A percentile compares a stretch with the other conserved stretches of the same genome.
These are phyloP conservation scores for Acipenser transmontanus DNA, from an alignment of 2,797 vertebrate species.

Conservation along the genomic window DNA sequence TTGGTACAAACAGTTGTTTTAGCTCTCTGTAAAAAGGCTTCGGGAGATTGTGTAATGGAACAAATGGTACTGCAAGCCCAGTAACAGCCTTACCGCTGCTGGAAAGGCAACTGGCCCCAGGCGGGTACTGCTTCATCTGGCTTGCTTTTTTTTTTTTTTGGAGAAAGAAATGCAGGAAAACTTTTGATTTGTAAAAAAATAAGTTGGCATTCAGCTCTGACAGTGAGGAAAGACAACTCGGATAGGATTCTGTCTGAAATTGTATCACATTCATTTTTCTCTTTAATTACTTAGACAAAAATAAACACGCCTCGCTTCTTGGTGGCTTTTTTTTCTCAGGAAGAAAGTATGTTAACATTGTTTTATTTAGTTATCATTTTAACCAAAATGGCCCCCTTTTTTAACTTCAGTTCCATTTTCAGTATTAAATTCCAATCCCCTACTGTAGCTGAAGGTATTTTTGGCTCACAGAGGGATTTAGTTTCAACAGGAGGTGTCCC, in stretches of 20 bases:
- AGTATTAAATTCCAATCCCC: too few species aligned
- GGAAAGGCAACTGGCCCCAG: constrained; percentile 77
- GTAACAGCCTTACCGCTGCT: constrained; percentile 93
- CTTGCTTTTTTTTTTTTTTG: constrained; percentile 44
- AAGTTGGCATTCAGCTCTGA: constrained; percentile 47
- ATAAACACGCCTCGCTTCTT: too few species aligned
- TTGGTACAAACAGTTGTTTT: constrained; percentile 78
- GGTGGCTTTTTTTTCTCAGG: too few species aligned
- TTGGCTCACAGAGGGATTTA: too few species aligned
- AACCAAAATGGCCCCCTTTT: too few species aligned
- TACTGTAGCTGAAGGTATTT: too few species aligned
- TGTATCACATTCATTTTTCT: background rate
- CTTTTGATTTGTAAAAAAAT: constrained; percentile 69
- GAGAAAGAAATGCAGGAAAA: constrained; percentile 58
- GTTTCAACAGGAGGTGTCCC: too few species aligned
- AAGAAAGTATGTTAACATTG: too few species aligned
- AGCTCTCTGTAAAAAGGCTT: constrained; percentile 79
- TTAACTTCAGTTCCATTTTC: too few species aligned
- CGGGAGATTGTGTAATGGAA: constrained; percentile 96
- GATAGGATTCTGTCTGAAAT: background rate
- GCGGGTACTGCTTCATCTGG: constrained; percentile 82
- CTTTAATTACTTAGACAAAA: too few species aligned
- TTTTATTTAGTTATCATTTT: too few species aligned
- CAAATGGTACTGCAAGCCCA: constrained; percentile 87
- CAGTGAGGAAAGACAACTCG: background rate